Evolutionary conservation across 2,888 invertebrate genomes (phyloP), one percentile per base, ranked within the genome.

Genomic region (Papilio elwesi): DNA sequence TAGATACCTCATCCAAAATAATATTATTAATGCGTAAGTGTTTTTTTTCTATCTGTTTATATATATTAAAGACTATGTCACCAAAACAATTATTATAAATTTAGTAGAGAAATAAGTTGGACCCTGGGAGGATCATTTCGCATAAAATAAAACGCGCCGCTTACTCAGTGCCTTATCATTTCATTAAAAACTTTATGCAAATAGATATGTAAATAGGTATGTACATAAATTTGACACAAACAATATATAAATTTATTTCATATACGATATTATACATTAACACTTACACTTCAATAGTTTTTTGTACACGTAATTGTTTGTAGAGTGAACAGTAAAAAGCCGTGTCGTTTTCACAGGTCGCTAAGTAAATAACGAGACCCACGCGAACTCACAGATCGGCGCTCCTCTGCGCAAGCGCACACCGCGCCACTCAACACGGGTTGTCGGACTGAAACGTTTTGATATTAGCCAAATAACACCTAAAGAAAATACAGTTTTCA

Each of bases 361-460:
- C 72, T 72, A 72, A 68, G 68, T 73, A 73, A 69, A 73, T 52
- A 68, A 53, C 52, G 13, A 55, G 72, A 71, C 75, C 74, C 78
- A 83, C 81, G 85, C 83, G 83, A 85, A 85, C 80, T 81, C 82
- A 80, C 83, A 82, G 82, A 83, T 82, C 80, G 80, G 81, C 79
- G 80, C 80, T 79, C 73, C 80, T 81, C 80, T 80, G 81, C 82
- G 82, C 85, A 83, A 82, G 85, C 76, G 78, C 81, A 82, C 82
- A 57, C 76, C 76, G 67, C 71, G 55, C 74, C 52, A 26, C 68
- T 55, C 52, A 13, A 47, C 52, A 26, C 16, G n/a, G 11, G 6
- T 47, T 53, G 36, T 48, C 9, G 49, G 72, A 63, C 4, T 43
- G 16, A 68, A 6, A 47, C 9, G n/a, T 38, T 49, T 67, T 67